phyloP scores from a whole-genome alignment of 1,140 invertebrate species.

The Magallana gigas region DNA sequence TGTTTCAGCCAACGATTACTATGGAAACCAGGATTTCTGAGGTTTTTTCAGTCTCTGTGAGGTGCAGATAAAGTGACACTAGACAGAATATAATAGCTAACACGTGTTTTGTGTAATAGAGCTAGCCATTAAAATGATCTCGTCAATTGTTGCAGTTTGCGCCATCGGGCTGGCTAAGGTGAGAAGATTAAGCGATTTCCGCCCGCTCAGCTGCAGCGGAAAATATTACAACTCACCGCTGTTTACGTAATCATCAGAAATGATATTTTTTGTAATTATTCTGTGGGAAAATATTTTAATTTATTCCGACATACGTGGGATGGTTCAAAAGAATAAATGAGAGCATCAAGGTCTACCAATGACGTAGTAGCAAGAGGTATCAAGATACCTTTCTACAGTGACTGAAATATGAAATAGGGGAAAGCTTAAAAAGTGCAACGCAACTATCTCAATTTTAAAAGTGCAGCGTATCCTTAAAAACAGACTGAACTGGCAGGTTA shows the following conservation, averaged over 20 bases:
- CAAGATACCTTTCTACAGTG: neutral
- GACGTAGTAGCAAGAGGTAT: neutral
- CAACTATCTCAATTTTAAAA: no score
- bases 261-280: neutral
- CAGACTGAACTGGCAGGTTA: no score
- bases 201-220: conserved; percentile 23
- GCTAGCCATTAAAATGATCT: conserved; percentile 30
- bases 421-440: no score
- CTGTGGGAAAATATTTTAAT: conserved; percentile 31
- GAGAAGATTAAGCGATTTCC: conserved; percentile 30
- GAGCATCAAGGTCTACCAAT: neutral
- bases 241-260: conserved; percentile 26
- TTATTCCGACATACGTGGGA: conserved; percentile 26
- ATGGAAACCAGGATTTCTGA: conserved; percentile 20
- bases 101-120: conserved; percentile 35
- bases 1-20: neutral
- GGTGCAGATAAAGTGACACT: conserved; percentile 13
- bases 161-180: conserved; percentile 21
- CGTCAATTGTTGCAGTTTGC: conserved; percentile 30
- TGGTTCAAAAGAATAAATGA: neutral
- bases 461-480: no score
- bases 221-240: neutral
- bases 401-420: no score
- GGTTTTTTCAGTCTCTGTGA: conserved; percentile 13
- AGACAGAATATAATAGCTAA: conserved; percentile 18